Percentiles rank a stretch among this genome's conserved stretches.
Conservation (phyloP, 2,888 invertebrate species). For the Conops quadrifasciatus region DNA sequence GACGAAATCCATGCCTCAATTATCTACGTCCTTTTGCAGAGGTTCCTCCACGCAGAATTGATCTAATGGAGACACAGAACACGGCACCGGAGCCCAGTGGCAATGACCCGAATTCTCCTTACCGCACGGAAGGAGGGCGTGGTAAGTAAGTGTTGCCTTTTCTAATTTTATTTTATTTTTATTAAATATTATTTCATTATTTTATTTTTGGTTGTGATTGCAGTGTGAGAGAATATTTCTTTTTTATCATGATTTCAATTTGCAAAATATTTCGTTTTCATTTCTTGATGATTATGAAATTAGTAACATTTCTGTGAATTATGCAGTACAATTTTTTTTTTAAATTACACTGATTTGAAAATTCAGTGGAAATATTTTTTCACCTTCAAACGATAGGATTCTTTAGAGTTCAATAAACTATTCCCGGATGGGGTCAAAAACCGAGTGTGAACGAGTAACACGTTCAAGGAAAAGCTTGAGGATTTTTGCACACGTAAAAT, state of each 20-base stretch:
- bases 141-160: slow-evolving; percentile 80
- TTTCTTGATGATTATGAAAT: no score
- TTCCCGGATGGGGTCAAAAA: slow-evolving; percentile 1
- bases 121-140: slow-evolving; percentile 71
- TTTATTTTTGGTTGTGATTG: slow-evolving; percentile 1
- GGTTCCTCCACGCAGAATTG: slow-evolving; percentile 78
- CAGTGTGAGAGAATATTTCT: slow-evolving; percentile 4
- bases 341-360: no score
- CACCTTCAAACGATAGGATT: background rate
- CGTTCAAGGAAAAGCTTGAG: background rate
- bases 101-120: slow-evolving; percentile 60
- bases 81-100: slow-evolving; percentile 63
- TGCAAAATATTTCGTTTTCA: no score
- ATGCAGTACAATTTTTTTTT: no score
- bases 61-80: slow-evolving; percentile 64
- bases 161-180: slow-evolving; percentile 58
- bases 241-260: slow-evolving; percentile 19
- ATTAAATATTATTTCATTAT: slow-evolving; percentile 31
- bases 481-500: background rate
- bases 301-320: no score
- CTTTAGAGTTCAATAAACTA: slow-evolving; percentile 35
- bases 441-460: background rate
- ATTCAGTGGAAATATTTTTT: background rate
- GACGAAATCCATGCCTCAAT: background rate
- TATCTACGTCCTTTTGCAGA: slow-evolving; percentile 66